Evolutionary conservation across 2,113 vertebrate species (phyloP), one percentile per base, ranked within the genome.

Genomic region (Sturnira hondurensis): DNA sequence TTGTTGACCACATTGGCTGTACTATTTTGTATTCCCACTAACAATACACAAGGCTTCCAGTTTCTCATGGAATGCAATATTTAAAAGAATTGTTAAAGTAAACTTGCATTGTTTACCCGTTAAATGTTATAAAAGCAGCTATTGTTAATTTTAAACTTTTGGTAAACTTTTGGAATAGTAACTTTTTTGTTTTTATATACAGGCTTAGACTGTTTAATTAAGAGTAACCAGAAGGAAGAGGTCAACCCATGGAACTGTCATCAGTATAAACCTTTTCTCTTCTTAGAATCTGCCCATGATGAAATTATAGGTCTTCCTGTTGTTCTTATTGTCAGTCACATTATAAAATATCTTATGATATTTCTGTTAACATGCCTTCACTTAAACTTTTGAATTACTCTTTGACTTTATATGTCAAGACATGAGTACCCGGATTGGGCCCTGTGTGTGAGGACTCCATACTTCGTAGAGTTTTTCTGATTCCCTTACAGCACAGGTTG

Each of bases 331-430:
- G n/a, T 67, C 31, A 86, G 36, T 70, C 54, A 56, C 20, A 45
- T 95, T 86, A 43, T 88, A 90, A 92, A 87, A 16, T 81, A 14
- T 50, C 78, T 82, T 78, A 45, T 63, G n/a, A 56, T 10, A 11
- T 92, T 43, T 92, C 63, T 95, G 33, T 89, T 92, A 63, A 84
- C 76, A 22, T 68, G 61, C 43, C 80, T 96, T 93, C 84, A 88
- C 94, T 88, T 92, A 95, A 91, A 58, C 56, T 33, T 85, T 86
- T 94, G 33, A 93, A 76, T 92, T 85, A 70, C 9, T 70, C 22
- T 93, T 63, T 87, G 77, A 96, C n/a, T 90, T 95, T 93, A 78
- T 94, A 45, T 77, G 52, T 86, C n/a, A 70, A 92, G n/a, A 15
- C 47, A 43, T 7, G 13, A 38, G 26, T 56, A 70, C 41, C 13